A percentile compares a stretch with the other conserved stretches of the same genome.
Evolutionary conservation across 1,140 invertebrate genomes (phyloP).

Genomic region (Atta cephalotes): DNA sequence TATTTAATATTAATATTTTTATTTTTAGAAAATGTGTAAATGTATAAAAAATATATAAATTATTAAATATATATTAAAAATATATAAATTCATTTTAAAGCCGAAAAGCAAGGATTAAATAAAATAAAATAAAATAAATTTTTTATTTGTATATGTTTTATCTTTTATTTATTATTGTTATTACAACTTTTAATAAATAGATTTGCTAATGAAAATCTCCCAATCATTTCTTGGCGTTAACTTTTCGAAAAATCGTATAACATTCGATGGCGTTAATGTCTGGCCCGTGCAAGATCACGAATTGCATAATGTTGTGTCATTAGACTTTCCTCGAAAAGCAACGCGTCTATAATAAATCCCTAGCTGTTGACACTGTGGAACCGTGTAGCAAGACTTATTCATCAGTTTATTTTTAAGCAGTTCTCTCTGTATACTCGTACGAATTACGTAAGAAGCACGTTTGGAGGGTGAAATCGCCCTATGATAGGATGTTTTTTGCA

Average conservation of each 20-base stretch:
- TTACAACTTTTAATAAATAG: not conserved
- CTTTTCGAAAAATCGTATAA: not conserved
- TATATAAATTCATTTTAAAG: no score
- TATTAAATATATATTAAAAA: no score
- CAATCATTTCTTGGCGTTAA: not conserved
- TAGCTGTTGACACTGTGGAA: constrained; percentile 70
- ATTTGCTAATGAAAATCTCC: not conserved
- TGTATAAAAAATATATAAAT: no score
- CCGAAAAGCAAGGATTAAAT: no score
- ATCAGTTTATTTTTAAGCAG: constrained; percentile 72
- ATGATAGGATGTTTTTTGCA: constrained; percentile 13
- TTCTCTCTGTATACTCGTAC: constrained; percentile 14
- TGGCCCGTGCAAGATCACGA: constrained; percentile 8
- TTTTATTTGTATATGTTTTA: not conserved
- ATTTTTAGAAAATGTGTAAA: no score
- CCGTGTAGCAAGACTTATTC: constrained; percentile 65
- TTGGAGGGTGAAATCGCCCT: constrained; percentile 60
- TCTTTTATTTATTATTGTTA: not conserved
- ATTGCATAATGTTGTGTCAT: constrained; percentile 72
- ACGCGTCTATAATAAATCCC: constrained; percentile 69
- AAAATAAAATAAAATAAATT: not conserved
- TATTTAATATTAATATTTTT: no score
- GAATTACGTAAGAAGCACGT: constrained; percentile 60
- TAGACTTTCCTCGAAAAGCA: constrained; percentile 72
- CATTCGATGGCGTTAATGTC: not conserved